Evolutionary conservation across 2,113 vertebrate genomes (phyloP), one percentile per base, ranked within the genome.

Genomic region (Coregonus clupeaformis): DNA sequence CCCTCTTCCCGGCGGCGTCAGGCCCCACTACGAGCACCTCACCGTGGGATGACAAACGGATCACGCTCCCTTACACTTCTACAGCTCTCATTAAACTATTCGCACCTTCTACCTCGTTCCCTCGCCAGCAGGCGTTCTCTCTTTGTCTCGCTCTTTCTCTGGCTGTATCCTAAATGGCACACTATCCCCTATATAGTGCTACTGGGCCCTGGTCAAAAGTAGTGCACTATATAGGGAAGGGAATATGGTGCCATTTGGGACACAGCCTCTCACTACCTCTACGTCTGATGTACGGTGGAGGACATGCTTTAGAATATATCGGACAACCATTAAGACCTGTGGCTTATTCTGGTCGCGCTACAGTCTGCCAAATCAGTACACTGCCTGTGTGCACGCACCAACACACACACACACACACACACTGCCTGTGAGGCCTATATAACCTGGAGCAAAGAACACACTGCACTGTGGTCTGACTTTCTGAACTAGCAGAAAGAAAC

Each of bases 101-200:
- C 78, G 77, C 77, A 82, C 75, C 71, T 82, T 84, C 55, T 75
- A 68, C 77, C 77, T 84, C 36, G 29, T 71, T 85, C 73, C 84
- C 81, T 75, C 42, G 9, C 27, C 62, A 72, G 29, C 13, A 27
- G 52, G 22, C 4, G 5, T 6, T 25, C 20, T 25, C 60, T 24
- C 62, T 14, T 7, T 16, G 3, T 29, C 25, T 6, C 13, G 1
- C 60, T 27, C 62, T 29, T 3, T 13, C 62, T 29, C 9, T 16
- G 24, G 0, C 22, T 29, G 9, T 14, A 12, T 29, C 25, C 49
- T 5, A 18, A 18, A 52, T 52, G 49, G 3, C 49, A 52, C 49
- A 52, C 49, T 52, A 16, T 18, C 14, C 49, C 49, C 49, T 16
- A 52, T 18, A 52, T 52, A 52, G 49, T 18, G 49, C 49, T 16